A percentile compares a stretch with the other conserved stretches of the same genome.
These are phyloP conservation scores for Luscinia megarhynchos DNA, from an alignment of 2,797 vertebrate genomes.

Conservation along the genomic window DNA sequence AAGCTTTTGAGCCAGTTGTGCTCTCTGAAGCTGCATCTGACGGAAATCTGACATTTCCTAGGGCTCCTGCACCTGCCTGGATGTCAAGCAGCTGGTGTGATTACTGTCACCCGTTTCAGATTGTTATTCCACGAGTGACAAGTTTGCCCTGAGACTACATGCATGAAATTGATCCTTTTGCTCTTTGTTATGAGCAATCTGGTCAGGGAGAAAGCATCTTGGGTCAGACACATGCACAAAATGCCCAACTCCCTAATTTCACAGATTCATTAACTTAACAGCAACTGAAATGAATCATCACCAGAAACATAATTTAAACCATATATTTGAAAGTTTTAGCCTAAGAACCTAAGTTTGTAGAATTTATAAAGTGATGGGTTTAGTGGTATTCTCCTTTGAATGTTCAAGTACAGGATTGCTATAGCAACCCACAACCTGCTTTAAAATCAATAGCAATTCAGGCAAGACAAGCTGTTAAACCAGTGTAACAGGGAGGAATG, in stretches of 20 bases:
- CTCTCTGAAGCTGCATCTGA: constrained; percentile 69
- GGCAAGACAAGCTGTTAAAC: constrained; percentile 47
- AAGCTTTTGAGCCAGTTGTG: constrained; percentile 59
- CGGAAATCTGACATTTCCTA: constrained; percentile 76
- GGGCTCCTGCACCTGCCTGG: constrained; percentile 75
- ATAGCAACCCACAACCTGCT: constrained; percentile 26
- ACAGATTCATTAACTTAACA: background rate
- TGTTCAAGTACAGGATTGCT: constrained; percentile 25
- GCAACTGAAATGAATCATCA: background rate
- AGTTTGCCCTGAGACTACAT: constrained; percentile 57
- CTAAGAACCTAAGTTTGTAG: background rate
- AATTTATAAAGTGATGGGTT: constrained; percentile 1
- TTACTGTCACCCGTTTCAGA: constrained; percentile 64
- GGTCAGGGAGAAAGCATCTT: background rate
- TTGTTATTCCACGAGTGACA: constrained; percentile 65
- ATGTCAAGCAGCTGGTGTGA: constrained; percentile 74
- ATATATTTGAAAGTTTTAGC: background rate
- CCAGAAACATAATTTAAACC: background rate
- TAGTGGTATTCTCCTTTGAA: background rate
- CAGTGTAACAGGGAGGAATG: background rate
- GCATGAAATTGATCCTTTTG: constrained; percentile 49
- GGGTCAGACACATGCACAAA: background rate
- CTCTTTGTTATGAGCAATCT: constrained; percentile 46
- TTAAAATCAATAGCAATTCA: constrained; percentile 62
- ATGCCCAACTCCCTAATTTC: background rate